These are phyloP conservation scores for Muschampia plurimacula DNA, from an alignment of 2,888 invertebrate species.

Conservation along the genomic window DNA sequence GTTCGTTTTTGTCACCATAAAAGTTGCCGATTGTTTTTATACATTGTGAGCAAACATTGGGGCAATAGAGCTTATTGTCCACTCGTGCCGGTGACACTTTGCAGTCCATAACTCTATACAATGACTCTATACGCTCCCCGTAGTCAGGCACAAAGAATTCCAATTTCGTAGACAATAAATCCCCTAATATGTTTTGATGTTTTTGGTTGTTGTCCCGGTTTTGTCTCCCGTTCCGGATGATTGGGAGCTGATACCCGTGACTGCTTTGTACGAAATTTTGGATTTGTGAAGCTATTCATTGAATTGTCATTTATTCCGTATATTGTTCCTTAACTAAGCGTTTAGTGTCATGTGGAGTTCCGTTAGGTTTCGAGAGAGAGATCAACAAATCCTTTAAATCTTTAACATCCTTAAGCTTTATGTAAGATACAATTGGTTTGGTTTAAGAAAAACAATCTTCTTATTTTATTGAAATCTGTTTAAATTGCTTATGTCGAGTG, in stretches of 20 bases:
- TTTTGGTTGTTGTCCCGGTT: conserved; percentile 64
- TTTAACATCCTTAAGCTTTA: conserved; percentile 16
- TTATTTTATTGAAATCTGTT: neutral
- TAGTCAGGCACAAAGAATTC: conserved; percentile 67
- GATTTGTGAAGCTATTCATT: conserved; percentile 56
- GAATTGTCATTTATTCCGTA: conserved; percentile 52
- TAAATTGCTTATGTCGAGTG: neutral
- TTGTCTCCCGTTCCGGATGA: conserved; percentile 62
- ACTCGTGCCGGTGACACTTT: conserved; percentile 55
- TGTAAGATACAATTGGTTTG: neutral
- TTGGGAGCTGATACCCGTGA: conserved; percentile 73
- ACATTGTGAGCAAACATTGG: conserved; percentile 65
- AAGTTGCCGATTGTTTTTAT: conserved; percentile 57
- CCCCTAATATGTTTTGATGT: conserved; percentile 84
- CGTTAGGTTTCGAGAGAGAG: conserved; percentile 53
- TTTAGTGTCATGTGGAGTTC: conserved; percentile 60
- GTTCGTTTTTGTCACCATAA: conserved; percentile 52
- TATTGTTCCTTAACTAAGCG: conserved; percentile 61
- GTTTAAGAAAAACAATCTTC: too few relatives aligned
- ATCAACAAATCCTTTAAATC: conserved; percentile 6
- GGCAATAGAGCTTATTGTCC: conserved; percentile 53
- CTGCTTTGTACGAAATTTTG: conserved; percentile 55
- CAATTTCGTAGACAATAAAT: conserved; percentile 77
- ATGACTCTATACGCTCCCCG: conserved; percentile 70
- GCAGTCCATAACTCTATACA: conserved; percentile 59